Percentiles rank a stretch among this genome's conserved stretches.
These are phyloP conservation scores for Euplexia lucipara DNA, from an alignment of 2,888 invertebrate species.

Conservation along the genomic window DNA sequence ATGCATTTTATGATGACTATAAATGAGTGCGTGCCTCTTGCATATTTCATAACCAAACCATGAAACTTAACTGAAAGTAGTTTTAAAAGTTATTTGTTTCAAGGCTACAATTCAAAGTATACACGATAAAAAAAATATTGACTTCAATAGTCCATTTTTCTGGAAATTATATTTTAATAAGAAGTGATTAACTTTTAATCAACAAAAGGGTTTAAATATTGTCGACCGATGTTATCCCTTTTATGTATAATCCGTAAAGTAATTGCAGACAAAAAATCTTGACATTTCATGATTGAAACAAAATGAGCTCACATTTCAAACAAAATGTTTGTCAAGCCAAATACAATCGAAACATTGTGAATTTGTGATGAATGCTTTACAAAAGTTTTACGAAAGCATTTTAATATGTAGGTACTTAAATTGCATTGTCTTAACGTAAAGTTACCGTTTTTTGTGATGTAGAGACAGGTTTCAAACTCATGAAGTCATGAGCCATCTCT, in stretches of 20 bases:
- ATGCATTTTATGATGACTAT: conserved; percentile 63
- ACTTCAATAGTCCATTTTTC: conserved; percentile 13
- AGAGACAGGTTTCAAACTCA: not conserved
- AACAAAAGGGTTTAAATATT: not conserved
- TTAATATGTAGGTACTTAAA: no score
- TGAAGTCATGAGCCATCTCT: not conserved
- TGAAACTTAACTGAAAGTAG: conserved; percentile 59
- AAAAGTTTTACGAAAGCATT: no score
- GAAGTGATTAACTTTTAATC: not conserved
- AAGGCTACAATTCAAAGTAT: conserved; percentile 55
- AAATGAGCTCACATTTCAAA: not conserved
- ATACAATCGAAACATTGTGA: no score
- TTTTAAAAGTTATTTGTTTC: conserved; percentile 37
- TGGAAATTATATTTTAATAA: not conserved
- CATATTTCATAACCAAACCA: conserved; percentile 55
- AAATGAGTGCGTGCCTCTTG: conserved; percentile 55
- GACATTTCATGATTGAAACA: not conserved
- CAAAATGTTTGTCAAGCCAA: not conserved
- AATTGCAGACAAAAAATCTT: not conserved
- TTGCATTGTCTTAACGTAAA: not conserved
- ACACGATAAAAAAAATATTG: conserved; percentile 20
- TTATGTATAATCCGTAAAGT: not conserved
- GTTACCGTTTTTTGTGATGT: not conserved
- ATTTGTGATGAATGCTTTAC: no score
- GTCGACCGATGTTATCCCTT: not conserved